Evolutionary conservation across 2,113 vertebrate genomes (phyloP).

Genomic region (Pteronura brasiliensis): DNA sequence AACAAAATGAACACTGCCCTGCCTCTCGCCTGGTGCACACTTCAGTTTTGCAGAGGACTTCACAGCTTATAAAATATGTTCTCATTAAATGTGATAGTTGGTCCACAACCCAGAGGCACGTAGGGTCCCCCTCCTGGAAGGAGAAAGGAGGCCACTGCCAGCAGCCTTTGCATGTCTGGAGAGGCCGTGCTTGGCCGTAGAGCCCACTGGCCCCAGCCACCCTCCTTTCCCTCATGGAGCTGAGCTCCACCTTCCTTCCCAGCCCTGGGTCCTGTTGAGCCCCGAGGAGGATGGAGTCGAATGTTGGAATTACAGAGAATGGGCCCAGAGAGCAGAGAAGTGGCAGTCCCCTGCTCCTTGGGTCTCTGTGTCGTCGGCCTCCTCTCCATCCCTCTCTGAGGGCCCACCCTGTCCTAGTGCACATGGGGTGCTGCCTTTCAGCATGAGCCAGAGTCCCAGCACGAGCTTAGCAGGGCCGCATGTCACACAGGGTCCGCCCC

Average conservation of each 20-base stretch:
- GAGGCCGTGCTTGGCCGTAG: accelerated
- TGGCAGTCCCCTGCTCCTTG: background rate
- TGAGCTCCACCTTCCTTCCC: background rate
- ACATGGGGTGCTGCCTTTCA: no score
- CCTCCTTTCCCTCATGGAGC: background rate
- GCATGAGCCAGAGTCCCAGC: background rate
- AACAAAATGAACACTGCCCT: background rate
- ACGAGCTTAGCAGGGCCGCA: background rate
- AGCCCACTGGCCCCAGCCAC: background rate
- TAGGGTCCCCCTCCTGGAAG: background rate
- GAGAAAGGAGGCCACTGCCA: background rate
- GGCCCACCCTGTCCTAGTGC: background rate
- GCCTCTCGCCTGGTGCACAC: background rate
- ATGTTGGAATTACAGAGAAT: background rate
- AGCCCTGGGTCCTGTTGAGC: background rate
- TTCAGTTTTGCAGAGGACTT: background rate
- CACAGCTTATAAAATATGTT: background rate
- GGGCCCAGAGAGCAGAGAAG: no score
- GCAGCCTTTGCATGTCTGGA: background rate
- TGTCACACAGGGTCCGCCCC: background rate
- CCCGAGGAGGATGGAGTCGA: background rate
- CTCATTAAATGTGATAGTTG: background rate
- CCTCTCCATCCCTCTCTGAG: background rate
- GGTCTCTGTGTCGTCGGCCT: background rate
- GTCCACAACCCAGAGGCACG: accelerated